phyloP scores from a whole-genome alignment of 2,888 invertebrate genomes.

The Leptarthrus brevirostris region DNA sequence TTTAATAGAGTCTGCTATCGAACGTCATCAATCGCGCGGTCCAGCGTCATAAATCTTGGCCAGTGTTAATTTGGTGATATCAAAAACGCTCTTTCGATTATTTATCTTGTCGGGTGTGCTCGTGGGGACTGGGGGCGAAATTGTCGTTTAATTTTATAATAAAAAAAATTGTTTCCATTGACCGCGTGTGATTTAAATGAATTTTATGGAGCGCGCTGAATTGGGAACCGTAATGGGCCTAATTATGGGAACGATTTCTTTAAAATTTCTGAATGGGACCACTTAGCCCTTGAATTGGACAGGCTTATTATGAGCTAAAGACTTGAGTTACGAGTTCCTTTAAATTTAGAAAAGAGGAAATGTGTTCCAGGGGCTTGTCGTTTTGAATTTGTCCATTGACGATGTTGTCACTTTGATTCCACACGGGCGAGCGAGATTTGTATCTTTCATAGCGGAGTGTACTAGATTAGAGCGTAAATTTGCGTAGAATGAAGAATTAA shows the following conservation, averaged over 20 bases:
- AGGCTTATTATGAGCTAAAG: not conserved
- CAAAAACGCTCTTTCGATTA: not conserved
- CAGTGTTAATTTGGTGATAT: slow-evolving; percentile 18
- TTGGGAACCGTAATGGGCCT: slow-evolving; percentile 26
- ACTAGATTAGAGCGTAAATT: too few relatives aligned
- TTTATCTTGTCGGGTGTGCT: not conserved
- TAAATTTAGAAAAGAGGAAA: not conserved
- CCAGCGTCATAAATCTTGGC: not conserved
- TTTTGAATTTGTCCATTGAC: too few relatives aligned
- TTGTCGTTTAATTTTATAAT: slow-evolving; percentile 22
- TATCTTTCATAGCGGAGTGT: too few relatives aligned
- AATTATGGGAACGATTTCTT: slow-evolving; percentile 19
- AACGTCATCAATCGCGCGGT: not conserved
- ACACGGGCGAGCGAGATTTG: too few relatives aligned
- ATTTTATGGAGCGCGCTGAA: slow-evolving; percentile 15
- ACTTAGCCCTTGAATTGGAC: too few relatives aligned
- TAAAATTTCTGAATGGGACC: slow-evolving; percentile 11
- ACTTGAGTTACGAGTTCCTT: not conserved
- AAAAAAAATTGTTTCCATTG: not conserved
- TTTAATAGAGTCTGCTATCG: slow-evolving; percentile 11
- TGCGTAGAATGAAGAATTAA: too few relatives aligned
- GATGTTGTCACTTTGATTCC: too few relatives aligned
- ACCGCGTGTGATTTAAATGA: slow-evolving; percentile 19
- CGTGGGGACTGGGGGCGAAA: slow-evolving; percentile 1
- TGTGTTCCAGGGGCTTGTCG: too few relatives aligned